Conservation (phyloP, 2,113 vertebrate genomes). For the Pteruthius melanotis region DNA sequence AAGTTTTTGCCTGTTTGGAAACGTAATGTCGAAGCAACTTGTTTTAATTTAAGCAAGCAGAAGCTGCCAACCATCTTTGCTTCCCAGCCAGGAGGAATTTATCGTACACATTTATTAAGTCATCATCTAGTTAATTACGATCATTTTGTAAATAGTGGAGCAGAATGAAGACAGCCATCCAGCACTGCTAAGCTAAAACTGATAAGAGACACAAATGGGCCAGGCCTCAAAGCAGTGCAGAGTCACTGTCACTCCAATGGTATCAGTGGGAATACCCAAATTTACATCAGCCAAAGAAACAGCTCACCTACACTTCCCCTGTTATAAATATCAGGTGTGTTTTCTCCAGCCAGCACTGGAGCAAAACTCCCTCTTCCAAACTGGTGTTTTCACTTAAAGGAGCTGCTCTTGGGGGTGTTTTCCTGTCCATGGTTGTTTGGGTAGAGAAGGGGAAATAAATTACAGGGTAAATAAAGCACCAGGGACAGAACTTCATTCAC, state of each 20-base stretch:
- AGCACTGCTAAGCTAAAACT: neutral
- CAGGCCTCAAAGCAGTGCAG: neutral
- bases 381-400: neutral
- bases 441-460: neutral
- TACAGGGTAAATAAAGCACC: neutral
- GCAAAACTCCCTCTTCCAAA: neutral
- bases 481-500: neutral
- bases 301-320: neutral
- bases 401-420: neutral
- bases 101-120: slow-evolving; percentile 57
- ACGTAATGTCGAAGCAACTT: slow-evolving; percentile 51
- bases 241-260: neutral
- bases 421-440: neutral
- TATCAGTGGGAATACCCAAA: neutral
- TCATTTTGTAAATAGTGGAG: neutral
- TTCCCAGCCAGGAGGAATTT: slow-evolving; percentile 48
- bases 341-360: neutral
- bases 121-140: slow-evolving; percentile 22
- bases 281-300: neutral
- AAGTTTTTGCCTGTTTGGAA: slow-evolving; percentile 57
- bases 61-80: slow-evolving; percentile 45
- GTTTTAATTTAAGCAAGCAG: slow-evolving; percentile 62
- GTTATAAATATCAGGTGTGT: neutral
- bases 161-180: neutral
- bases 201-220: neutral